A percentile compares a stretch with the other conserved stretches of the same genome.
These are phyloP conservation scores for Avahi laniger DNA, from an alignment of 2,797 vertebrate genomes.

Conservation along the genomic window DNA sequence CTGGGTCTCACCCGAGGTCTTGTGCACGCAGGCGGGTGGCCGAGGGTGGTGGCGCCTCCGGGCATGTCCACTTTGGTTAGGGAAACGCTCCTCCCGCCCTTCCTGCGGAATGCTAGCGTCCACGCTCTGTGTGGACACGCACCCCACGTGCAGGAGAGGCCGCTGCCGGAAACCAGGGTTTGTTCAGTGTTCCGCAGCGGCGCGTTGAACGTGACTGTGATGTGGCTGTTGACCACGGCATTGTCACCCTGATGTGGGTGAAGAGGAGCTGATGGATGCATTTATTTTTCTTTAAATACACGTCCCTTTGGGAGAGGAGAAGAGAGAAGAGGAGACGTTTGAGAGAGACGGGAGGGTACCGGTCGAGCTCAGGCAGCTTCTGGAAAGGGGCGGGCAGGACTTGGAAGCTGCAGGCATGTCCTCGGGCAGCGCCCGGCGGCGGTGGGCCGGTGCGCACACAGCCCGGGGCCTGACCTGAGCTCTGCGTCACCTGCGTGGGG, in stretches of 20 bases:
- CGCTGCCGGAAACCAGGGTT: fast-evolving
- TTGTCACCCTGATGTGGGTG: fast-evolving
- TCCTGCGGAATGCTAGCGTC: not conserved
- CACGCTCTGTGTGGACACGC: no score
- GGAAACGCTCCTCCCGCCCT: fast-evolving
- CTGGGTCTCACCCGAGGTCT: fast-evolving
- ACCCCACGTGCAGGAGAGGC: no score
- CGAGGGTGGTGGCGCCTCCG: not conserved
- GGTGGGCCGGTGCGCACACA: fast-evolving
- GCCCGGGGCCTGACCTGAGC: not conserved
- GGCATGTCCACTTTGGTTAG: not conserved
- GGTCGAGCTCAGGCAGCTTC: not conserved
- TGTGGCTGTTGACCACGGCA: fast-evolving
- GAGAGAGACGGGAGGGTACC: not conserved
- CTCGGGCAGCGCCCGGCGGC: not conserved
- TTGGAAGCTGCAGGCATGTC: fast-evolving
- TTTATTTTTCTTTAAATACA: not conserved
- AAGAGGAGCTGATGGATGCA: fast-evolving
- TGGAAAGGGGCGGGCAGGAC: not conserved
- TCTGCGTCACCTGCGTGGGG: fast-evolving
- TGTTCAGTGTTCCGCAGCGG: fast-evolving
- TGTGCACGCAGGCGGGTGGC: not conserved
- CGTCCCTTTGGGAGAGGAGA: not conserved
- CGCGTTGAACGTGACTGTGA: fast-evolving
- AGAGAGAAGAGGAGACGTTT: not conserved